phyloP scores from a whole-genome alignment of 2,888 invertebrate genomes.

The Philonicus albiceps region DNA sequence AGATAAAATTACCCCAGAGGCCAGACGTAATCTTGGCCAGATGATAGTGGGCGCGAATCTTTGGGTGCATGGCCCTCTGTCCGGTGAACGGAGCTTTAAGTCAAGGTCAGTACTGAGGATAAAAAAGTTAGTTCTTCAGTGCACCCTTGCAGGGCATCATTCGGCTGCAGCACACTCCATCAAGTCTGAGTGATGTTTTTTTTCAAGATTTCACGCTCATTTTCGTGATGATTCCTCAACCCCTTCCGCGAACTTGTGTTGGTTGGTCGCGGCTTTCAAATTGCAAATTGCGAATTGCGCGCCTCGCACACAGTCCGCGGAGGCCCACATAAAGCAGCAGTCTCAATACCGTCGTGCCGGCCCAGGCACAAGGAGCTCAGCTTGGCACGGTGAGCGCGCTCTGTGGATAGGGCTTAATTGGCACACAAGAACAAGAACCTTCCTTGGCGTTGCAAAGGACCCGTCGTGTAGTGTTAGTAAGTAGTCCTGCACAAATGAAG shows the following conservation, averaged over 20 bases:
- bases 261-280: not conserved
- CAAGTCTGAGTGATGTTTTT: slow-evolving; percentile 24
- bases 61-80: not conserved
- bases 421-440: slow-evolving; percentile 30
- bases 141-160: slow-evolving; percentile 18
- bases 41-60: not conserved
- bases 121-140: not conserved
- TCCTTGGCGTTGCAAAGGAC: slow-evolving; percentile 14
- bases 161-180: slow-evolving; percentile 4
- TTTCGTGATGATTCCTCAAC: not conserved
- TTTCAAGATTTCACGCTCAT: slow-evolving; percentile 16
- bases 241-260: not conserved
- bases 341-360: not conserved
- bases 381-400: not conserved
- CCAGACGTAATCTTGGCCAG: not conserved
- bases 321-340: not conserved
- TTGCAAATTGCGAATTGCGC: not conserved
- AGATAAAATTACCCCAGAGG: slow-evolving; percentile 11
- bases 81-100: slow-evolving; percentile 9
- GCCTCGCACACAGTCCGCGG: not conserved
- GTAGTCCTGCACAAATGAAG: slow-evolving; percentile 33
- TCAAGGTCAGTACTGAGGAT: slow-evolving; percentile 17
- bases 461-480: slow-evolving; percentile 1
- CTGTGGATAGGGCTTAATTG: slow-evolving; percentile 5
- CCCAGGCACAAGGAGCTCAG: not conserved